These are phyloP conservation scores for Trissoscelio sp. DNA, from an alignment of 2,888 invertebrate species.

Conservation along the genomic window DNA sequence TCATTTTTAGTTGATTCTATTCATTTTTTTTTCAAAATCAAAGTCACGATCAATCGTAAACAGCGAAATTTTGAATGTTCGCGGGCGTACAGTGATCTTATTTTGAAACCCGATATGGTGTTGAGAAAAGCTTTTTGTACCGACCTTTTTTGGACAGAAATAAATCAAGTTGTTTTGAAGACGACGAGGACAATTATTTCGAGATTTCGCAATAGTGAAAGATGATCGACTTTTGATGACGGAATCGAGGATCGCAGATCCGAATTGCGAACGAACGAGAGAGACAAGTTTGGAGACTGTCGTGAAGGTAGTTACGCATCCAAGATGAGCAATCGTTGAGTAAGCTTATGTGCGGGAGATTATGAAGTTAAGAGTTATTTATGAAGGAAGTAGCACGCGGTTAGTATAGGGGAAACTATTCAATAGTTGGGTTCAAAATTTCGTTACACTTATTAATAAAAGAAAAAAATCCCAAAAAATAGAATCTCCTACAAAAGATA, in stretches of 20 bases:
- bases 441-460: too few relatives aligned
- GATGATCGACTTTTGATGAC: too few relatives aligned
- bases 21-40: constrained; percentile 7
- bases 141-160: not conserved
- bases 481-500: too few relatives aligned
- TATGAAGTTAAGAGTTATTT: not conserved
- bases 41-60: constrained; percentile 3
- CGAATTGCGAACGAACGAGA: not conserved
- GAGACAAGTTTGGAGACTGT: not conserved
- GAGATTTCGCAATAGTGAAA: not conserved
- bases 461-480: too few relatives aligned
- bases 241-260: too few relatives aligned
- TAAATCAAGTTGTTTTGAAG: not conserved
- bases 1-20: too few relatives aligned
- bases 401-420: too few relatives aligned
- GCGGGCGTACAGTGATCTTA: constrained; percentile 4
- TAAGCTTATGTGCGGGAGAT: too few relatives aligned
- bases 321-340: not conserved
- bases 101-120: not conserved
- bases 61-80: constrained; percentile 15
- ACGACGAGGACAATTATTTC: too few relatives aligned
- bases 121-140: not conserved
- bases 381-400: too few relatives aligned
- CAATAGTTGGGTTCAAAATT: too few relatives aligned
- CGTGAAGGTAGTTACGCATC: constrained; percentile 10